These are phyloP conservation scores for Sebastolobus alascanus DNA, from an alignment of 2,797 vertebrate genomes.

Conservation along the genomic window DNA sequence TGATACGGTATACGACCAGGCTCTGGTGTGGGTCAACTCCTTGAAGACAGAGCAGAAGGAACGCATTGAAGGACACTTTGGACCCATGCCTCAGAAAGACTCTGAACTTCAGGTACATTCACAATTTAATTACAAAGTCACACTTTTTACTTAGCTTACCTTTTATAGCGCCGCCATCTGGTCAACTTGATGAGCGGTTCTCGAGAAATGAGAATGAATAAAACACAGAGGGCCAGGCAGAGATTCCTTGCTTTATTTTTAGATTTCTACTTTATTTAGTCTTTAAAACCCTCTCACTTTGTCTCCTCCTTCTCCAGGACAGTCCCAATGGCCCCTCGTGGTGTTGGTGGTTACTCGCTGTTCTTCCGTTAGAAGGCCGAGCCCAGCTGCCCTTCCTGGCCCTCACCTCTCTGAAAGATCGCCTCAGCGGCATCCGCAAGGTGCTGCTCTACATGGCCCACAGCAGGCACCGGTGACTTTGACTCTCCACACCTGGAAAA, in stretches of 20 bases:
- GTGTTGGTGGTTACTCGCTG: conserved; percentile 94
- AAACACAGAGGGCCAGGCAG: no score
- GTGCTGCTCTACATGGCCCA: conserved; percentile 91
- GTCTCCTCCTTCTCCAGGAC: conserved; percentile 74
- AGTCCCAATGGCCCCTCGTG: conserved; percentile 91
- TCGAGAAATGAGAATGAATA: no score
- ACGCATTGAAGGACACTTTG: conserved; percentile 94
- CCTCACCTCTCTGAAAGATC: conserved; percentile 91
- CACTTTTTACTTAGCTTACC: no score
- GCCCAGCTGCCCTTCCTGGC: conserved; percentile 93
- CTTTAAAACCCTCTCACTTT: not conserved
- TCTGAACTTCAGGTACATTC: conserved; percentile 88
- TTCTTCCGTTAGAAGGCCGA: conserved; percentile 90
- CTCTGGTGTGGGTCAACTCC: conserved; percentile 92
- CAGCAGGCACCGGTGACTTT: conserved; percentile 86
- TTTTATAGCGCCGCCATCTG: no score
- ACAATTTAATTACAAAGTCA: not conserved
- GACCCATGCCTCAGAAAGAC: conserved; percentile 92
- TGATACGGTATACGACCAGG: conserved; percentile 91
- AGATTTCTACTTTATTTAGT: not conserved
- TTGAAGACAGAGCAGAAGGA: conserved; percentile 91
- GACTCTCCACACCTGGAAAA: not conserved
- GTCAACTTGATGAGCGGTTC: no score
- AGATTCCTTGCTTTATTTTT: no score
- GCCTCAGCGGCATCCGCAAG: conserved; percentile 89